Conservation (phyloP, 2,113 vertebrate species). For the Antigone vipio region DNA sequence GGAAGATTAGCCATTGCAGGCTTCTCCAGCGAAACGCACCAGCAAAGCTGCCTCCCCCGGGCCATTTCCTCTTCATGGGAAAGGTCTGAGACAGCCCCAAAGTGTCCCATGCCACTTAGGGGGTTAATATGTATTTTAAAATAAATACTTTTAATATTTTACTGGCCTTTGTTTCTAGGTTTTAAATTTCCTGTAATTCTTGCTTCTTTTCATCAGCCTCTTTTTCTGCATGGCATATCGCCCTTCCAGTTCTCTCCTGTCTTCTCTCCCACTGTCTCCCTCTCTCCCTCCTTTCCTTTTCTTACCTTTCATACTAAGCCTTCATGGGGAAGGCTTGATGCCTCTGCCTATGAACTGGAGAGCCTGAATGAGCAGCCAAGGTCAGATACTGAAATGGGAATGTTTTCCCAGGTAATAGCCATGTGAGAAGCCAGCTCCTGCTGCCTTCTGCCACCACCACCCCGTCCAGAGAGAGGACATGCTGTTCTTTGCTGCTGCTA, state of each 20-base stretch:
- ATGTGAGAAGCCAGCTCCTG: background rate
- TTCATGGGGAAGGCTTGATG: background rate
- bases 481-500: background rate
- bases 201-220: background rate
- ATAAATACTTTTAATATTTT: background rate
- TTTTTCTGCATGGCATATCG: accelerated
- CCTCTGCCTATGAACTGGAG: background rate
- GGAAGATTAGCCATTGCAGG: background rate
- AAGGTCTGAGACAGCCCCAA: background rate
- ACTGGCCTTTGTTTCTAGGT: background rate
- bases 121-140: background rate
- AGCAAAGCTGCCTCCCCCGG: background rate
- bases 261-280: background rate
- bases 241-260: background rate
- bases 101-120: background rate
- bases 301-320: background rate
- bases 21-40: background rate
- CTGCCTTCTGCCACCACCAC: background rate
- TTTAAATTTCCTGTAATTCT: background rate
- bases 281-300: background rate
- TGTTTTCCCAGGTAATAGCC: background rate
- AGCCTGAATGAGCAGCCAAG: background rate
- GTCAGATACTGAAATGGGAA: background rate
- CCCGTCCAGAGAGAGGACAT: background rate
- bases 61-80: background rate